Conservation (phyloP, 1,140 invertebrate species). For the Arctopsyche grandis region DNA sequence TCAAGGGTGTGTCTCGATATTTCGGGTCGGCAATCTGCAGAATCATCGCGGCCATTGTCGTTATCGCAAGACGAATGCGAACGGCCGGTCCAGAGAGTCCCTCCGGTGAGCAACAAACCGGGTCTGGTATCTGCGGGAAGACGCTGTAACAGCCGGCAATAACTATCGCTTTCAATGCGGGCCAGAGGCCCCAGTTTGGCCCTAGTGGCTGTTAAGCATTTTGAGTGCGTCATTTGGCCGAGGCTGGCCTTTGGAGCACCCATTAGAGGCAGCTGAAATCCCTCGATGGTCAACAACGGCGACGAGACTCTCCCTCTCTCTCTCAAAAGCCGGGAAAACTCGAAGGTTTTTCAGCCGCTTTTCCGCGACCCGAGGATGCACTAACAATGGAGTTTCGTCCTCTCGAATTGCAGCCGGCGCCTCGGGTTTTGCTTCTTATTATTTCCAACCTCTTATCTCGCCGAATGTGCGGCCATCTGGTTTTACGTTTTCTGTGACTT, state of each 20-base stretch:
- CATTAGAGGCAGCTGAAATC: constrained; percentile 11
- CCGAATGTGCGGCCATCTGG: too few relatives aligned
- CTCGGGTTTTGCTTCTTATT: neutral
- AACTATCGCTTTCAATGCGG: constrained; percentile 10
- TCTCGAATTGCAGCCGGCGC: neutral
- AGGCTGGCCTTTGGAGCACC: neutral
- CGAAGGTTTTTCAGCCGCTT: neutral
- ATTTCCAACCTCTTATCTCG: neutral
- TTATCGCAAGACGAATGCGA: constrained; percentile 6
- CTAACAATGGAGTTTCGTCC: neutral
- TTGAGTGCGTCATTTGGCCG: constrained; percentile 23
- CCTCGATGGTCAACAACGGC: constrained; percentile 7
- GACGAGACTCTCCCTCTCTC: neutral
- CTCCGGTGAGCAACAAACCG: neutral
- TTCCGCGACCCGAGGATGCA: neutral
- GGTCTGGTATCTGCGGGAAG: neutral
- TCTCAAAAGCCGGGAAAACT: neutral
- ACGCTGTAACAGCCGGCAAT: constrained; percentile 13
- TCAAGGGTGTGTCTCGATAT: neutral
- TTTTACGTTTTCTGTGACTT: too few relatives aligned
- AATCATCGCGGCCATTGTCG: neutral
- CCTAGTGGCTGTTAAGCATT: neutral
- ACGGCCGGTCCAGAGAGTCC: neutral
- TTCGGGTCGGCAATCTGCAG: neutral
- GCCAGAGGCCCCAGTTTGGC: neutral